Conservation (phyloP, 2,888 invertebrate genomes). For the Eristalis tenax region DNA sequence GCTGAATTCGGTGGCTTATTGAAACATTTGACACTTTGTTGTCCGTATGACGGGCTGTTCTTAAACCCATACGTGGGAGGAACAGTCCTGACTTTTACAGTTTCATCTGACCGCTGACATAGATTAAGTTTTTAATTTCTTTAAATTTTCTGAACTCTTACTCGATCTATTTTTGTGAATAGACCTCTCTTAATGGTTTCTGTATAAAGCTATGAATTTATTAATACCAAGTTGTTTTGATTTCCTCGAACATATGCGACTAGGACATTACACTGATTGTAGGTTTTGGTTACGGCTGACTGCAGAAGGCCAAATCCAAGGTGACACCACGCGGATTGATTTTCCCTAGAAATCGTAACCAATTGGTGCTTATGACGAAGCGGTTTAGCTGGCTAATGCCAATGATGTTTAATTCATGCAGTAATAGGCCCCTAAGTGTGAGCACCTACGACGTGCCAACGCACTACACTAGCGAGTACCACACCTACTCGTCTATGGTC, state of each 20-base stretch:
- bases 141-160: neutral
- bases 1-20: slow-evolving; percentile 23
- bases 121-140: neutral
- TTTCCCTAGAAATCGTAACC: too few relatives aligned
- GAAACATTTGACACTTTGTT: slow-evolving; percentile 44
- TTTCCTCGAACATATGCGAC: neutral
- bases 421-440: too few relatives aligned
- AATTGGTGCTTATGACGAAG: too few relatives aligned
- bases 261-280: too few relatives aligned
- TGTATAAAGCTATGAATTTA: neutral
- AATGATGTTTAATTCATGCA: too few relatives aligned
- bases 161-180: neutral
- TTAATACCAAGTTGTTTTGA: neutral
- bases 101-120: slow-evolving; percentile 13
- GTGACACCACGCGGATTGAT: too few relatives aligned
- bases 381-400: too few relatives aligned
- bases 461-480: too few relatives aligned
- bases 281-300: too few relatives aligned
- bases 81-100: slow-evolving; percentile 38
- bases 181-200: neutral
- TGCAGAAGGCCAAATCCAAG: too few relatives aligned
- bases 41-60: slow-evolving; percentile 60
- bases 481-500: too few relatives aligned
- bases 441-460: too few relatives aligned
- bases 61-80: slow-evolving; percentile 65